Conservation (phyloP, 2,113 vertebrate species). For the Zosterops hypoxanthus region DNA sequence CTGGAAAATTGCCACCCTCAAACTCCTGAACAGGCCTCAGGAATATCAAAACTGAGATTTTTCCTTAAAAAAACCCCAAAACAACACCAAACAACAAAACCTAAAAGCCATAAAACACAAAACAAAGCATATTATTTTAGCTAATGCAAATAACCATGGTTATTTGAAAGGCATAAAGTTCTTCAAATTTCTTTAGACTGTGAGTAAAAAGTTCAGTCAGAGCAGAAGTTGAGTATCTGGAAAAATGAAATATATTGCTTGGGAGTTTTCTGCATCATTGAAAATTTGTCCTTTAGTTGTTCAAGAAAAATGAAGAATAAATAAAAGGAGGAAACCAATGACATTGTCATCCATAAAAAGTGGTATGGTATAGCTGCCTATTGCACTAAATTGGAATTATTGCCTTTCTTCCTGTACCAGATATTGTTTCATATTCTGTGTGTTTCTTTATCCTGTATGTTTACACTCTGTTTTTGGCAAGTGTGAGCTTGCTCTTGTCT, state of each 20-base stretch:
- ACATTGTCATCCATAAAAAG: not conserved
- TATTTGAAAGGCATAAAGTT: not conserved
- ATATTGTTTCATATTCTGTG: slow-evolving; percentile 10
- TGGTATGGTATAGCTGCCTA: not conserved
- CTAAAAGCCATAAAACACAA: not conserved
- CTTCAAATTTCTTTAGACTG: not conserved
- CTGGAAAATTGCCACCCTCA: slow-evolving; percentile 4
- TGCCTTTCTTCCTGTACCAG: not conserved
- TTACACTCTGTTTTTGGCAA: slow-evolving; percentile 36
- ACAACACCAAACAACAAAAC: not conserved
- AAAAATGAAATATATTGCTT: not conserved
- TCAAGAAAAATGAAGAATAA: not conserved
- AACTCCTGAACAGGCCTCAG: not conserved
- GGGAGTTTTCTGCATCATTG: not conserved
- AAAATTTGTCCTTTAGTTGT: not conserved
- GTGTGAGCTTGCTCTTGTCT: slow-evolving; percentile 47
- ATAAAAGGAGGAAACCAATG: not conserved
- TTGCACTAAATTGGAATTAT: not conserved
- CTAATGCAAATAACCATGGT: not conserved
- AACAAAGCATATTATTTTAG: not conserved
- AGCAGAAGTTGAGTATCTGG: not conserved
- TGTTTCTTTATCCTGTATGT: slow-evolving; percentile 20
- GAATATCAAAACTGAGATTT: slow-evolving; percentile 4
- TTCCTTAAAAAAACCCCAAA: not conserved
- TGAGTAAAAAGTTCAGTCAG: not conserved